These are phyloP conservation scores for Kradibia gibbosae DNA, from an alignment of 1,140 invertebrate species.

Conservation along the genomic window DNA sequence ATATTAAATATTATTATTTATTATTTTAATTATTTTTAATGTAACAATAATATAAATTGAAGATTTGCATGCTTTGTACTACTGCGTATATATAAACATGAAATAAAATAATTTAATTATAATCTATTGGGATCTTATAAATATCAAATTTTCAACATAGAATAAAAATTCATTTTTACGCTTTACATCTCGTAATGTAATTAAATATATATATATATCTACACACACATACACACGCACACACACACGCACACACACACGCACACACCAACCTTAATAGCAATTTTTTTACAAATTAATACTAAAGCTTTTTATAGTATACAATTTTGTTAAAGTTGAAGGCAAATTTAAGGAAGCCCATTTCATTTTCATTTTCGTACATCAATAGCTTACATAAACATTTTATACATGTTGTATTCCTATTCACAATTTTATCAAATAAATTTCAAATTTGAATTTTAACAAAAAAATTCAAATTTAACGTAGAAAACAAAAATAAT, in stretches of 20 bases:
- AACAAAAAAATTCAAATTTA: no score
- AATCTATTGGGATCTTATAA: background rate
- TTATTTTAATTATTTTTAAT: slow-evolving; percentile 18
- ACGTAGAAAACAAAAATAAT: slow-evolving; percentile 36
- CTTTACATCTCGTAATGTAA: slow-evolving; percentile 5
- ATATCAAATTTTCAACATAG: background rate
- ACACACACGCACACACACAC: background rate
- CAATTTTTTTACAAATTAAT: slow-evolving; percentile 51
- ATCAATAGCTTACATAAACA: slow-evolving; percentile 22
- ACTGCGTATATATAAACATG: slow-evolving; percentile 18
- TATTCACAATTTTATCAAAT: slow-evolving; percentile 7
- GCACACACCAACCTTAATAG: background rate
- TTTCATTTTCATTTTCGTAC: slow-evolving; percentile 37
- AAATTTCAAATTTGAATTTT: no score
- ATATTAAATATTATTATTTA: slow-evolving; percentile 26
- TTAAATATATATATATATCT: background rate
- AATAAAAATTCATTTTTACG: slow-evolving; percentile 21
- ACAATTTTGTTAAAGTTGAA: slow-evolving; percentile 45
- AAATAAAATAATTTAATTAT: slow-evolving; percentile 35
- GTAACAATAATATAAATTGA: slow-evolving; percentile 26
- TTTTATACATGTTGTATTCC: background rate
- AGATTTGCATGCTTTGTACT: slow-evolving; percentile 42
- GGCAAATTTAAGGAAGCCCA: slow-evolving; percentile 48
- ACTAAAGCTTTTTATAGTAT: slow-evolving; percentile 33
- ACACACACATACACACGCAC: background rate